Evolutionary conservation across 2,888 invertebrate genomes (phyloP).

Genomic region (Eupithecia insigniata): DNA sequence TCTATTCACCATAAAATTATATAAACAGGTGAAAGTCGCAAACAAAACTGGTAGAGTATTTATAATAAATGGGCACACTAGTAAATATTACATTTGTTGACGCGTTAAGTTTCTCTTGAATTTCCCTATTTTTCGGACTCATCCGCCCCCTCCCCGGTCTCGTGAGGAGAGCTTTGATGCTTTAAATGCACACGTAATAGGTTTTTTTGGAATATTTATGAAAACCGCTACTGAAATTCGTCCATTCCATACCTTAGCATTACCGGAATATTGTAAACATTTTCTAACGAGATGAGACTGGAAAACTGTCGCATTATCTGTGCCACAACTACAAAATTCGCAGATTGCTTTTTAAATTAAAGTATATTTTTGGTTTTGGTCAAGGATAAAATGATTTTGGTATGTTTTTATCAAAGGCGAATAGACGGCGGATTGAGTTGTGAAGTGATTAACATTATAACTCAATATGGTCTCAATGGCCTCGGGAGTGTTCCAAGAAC

Average conservation of each 20-base stretch:
- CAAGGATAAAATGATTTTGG: background rate
- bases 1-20: background rate
- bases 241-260: background rate
- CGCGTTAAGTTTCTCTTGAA: background rate
- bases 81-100: too few species aligned
- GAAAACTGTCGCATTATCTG: background rate
- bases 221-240: background rate
- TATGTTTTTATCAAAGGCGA: background rate
- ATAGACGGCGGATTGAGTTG: background rate
- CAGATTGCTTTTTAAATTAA: background rate
- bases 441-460: slow-evolving; percentile 12
- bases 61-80: background rate
- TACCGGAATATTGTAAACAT: background rate
- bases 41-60: background rate
- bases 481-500: background rate
- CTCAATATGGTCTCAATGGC: slow-evolving; percentile 4
- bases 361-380: background rate
- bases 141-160: background rate
- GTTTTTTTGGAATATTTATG: background rate
- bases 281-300: background rate
- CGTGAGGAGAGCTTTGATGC: background rate
- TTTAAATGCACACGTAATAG: background rate
- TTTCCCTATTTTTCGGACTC: slow-evolving; percentile 6
- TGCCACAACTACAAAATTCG: background rate
- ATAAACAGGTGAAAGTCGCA: background rate